Conservation (phyloP, 2,113 vertebrate species). For the Bubo blakistoni region DNA sequence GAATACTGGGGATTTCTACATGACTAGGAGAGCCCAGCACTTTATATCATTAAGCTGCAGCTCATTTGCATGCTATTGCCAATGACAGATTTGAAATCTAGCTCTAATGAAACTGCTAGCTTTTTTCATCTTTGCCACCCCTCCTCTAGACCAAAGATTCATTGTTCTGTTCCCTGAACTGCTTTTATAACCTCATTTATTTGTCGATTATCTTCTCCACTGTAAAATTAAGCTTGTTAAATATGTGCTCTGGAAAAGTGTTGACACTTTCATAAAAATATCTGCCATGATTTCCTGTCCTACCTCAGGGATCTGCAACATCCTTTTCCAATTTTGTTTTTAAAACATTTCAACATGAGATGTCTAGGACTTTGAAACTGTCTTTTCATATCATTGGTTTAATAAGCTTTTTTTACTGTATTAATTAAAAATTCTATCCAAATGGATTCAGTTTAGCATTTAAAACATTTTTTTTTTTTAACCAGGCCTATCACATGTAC, state of each 20-base stretch:
- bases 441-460: not conserved
- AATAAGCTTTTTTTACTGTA: not conserved
- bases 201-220: not conserved
- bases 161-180: not conserved
- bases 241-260: not conserved
- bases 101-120: not conserved
- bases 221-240: constrained; percentile 12
- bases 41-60: not conserved
- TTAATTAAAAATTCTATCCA: not conserved
- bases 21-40: not conserved
- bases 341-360: not conserved
- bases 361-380: not conserved
- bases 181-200: not conserved
- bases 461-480: not conserved
- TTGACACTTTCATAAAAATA: not conserved
- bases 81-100: not conserved
- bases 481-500: not conserved
- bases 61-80: not conserved
- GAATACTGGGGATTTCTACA: not conserved
- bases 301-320: not conserved
- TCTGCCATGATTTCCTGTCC: not conserved
- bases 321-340: not conserved
- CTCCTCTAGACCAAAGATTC: not conserved
- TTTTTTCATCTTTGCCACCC: not conserved
- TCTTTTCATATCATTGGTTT: not conserved